These are phyloP conservation scores for Alauda arvensis DNA, from an alignment of 2,797 vertebrate genomes.

Conservation along the genomic window DNA sequence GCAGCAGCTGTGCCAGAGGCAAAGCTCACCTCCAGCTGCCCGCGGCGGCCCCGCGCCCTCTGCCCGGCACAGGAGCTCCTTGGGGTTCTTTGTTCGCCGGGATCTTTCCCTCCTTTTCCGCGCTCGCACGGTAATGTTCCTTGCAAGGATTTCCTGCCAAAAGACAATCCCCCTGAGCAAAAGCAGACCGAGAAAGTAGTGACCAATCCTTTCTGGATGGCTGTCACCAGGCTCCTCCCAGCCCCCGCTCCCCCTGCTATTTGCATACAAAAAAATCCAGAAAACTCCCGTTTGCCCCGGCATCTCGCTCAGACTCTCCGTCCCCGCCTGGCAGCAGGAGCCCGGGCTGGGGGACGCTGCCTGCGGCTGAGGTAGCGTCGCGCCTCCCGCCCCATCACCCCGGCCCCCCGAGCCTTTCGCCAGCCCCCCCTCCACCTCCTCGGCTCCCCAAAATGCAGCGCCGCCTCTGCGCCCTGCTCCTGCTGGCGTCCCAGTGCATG, in stretches of 20 bases:
- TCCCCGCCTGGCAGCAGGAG: slow-evolving; percentile 51
- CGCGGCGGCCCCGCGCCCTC: not conserved
- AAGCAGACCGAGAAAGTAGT: slow-evolving; percentile 47
- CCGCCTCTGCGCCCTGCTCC: slow-evolving; percentile 56
- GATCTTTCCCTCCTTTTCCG: not conserved
- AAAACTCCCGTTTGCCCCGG: slow-evolving; percentile 57
- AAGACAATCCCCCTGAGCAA: slow-evolving; percentile 50
- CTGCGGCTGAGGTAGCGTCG: slow-evolving; percentile 25
- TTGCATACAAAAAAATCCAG: slow-evolving; percentile 73
- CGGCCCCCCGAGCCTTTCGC: not conserved
- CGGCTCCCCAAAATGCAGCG: slow-evolving; percentile 62
- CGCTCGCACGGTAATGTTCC: slow-evolving; percentile 16
- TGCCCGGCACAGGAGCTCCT: not conserved
- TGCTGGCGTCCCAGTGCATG: slow-evolving; percentile 73
- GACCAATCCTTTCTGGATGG: slow-evolving; percentile 70
- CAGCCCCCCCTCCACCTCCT: not conserved
- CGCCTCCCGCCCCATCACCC: not conserved
- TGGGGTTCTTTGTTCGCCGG: slow-evolving; percentile 22
- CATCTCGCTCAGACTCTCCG: slow-evolving; percentile 50
- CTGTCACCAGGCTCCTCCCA: slow-evolving; percentile 73
- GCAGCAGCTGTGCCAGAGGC: not conserved
- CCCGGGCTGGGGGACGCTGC: slow-evolving; percentile 15
- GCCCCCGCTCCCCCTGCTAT: slow-evolving; percentile 62
- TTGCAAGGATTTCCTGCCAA: slow-evolving; percentile 48
- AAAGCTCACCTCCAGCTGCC: not conserved